Percentiles rank a stretch among this genome's conserved stretches.
Conservation (phyloP, 2,113 vertebrate species). For the Suricata suricatta region DNA sequence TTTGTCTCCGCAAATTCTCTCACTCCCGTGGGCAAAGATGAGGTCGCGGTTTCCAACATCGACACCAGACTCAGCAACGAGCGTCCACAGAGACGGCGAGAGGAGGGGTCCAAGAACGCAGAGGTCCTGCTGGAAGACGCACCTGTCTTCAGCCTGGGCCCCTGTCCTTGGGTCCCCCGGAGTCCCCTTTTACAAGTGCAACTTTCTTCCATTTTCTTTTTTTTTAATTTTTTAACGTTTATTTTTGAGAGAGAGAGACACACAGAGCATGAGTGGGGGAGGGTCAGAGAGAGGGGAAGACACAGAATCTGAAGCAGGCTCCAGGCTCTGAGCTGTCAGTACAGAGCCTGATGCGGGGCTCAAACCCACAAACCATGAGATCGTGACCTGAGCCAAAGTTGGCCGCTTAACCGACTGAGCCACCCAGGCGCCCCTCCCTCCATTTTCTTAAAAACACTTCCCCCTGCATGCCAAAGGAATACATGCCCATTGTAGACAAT, state of each 20-base stretch:
- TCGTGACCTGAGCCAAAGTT: too few relatives aligned
- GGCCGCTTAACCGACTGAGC: too few relatives aligned
- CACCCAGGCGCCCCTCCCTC: too few relatives aligned
- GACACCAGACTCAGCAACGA: not conserved
- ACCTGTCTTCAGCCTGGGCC: not conserved
- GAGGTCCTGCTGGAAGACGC: accelerated
- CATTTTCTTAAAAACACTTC: not conserved
- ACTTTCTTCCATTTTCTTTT: not conserved
- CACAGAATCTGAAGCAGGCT: too few relatives aligned
- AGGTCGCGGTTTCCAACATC: not conserved
- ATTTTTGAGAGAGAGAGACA: too few relatives aligned
- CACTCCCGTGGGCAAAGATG: not conserved
- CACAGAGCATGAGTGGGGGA: too few relatives aligned
- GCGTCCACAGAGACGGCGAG: accelerated
- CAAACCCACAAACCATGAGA: too few relatives aligned
- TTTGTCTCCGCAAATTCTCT: slow-evolving; percentile 19
- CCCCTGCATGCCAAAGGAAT: not conserved
- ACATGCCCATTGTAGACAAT: not conserved
- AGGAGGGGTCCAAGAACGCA: not conserved
- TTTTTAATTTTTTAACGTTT: too few relatives aligned
- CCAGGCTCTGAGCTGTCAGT: too few relatives aligned
- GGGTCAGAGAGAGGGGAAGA: too few relatives aligned
- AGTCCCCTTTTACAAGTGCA: not conserved
- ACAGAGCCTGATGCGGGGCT: too few relatives aligned
- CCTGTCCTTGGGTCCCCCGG: accelerated